Conservation (phyloP, 2,113 vertebrate genomes). For the Pseudorectes ferrugineus region DNA sequence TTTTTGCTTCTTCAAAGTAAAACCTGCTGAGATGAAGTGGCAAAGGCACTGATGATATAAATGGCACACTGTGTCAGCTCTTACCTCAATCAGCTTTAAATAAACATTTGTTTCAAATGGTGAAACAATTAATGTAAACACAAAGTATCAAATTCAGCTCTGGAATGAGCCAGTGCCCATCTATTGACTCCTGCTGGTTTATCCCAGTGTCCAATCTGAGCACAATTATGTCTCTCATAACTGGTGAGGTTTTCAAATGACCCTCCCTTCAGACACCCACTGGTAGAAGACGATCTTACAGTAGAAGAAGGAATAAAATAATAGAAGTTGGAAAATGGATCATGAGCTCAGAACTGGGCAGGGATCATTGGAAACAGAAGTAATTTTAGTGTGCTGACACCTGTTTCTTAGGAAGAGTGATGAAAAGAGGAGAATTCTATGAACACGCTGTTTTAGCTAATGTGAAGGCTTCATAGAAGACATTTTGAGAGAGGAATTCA, state of each 20-base stretch:
- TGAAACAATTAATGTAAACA: conserved; percentile 51
- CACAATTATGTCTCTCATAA: background rate
- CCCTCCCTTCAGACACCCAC: background rate
- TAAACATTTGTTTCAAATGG: conserved; percentile 51
- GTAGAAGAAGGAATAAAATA: background rate
- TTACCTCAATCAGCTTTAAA: conserved; percentile 53
- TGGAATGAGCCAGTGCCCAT: background rate
- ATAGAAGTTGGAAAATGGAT: background rate
- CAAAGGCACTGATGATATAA: conserved; percentile 35
- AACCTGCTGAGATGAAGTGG: conserved; percentile 39
- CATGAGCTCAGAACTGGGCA: background rate
- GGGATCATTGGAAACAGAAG: background rate
- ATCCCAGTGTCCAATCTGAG: background rate
- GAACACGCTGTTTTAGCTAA: background rate
- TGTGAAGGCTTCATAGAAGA: background rate
- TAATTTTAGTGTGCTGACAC: background rate
- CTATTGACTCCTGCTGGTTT: background rate
- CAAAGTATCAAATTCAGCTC: background rate
- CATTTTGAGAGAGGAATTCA: background rate
- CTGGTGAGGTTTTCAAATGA: background rate
- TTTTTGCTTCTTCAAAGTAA: conserved; percentile 52
- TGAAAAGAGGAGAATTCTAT: background rate
- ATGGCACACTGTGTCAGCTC: conserved; percentile 43
- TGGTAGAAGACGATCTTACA: background rate
- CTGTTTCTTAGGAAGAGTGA: background rate